Conservation (phyloP, 2,888 invertebrate genomes). For the Arrhopalites spinosus region DNA sequence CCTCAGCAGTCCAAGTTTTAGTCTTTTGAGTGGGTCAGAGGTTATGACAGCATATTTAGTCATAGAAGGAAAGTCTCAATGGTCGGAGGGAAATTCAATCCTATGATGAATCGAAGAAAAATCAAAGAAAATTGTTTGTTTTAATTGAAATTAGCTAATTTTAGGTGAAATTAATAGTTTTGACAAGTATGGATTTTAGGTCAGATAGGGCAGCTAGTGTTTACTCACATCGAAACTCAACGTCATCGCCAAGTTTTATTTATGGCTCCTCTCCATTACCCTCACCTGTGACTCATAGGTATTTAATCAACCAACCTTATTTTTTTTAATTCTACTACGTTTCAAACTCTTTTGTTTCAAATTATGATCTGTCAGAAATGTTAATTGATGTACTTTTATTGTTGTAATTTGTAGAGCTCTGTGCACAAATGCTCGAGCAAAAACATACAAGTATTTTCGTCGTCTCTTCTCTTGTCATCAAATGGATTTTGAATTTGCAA, state of each 20-base stretch:
- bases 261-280: slow-evolving; percentile 46
- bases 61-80: too few species aligned
- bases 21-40: too few species aligned
- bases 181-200: slow-evolving; percentile 56
- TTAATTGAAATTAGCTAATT: not conserved
- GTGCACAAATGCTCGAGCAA: slow-evolving; percentile 82
- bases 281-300: slow-evolving; percentile 55
- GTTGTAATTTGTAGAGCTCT: slow-evolving; percentile 65
- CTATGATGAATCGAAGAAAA: too few species aligned
- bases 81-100: too few species aligned
- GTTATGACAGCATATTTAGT: too few species aligned
- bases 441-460: slow-evolving; percentile 83
- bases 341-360: not conserved
- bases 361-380: not conserved
- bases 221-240: slow-evolving; percentile 25
- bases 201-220: slow-evolving; percentile 17
- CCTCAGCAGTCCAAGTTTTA: too few species aligned
- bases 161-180: not conserved
- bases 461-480: slow-evolving; percentile 88
- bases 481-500: slow-evolving; percentile 99
- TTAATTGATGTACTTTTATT: not conserved
- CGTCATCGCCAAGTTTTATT: slow-evolving; percentile 5
- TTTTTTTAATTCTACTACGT: not conserved
- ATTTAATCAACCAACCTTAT: not conserved
- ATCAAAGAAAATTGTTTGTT: too few species aligned